Conservation (phyloP, 2,888 invertebrate species). For the Oligia strigilis region DNA sequence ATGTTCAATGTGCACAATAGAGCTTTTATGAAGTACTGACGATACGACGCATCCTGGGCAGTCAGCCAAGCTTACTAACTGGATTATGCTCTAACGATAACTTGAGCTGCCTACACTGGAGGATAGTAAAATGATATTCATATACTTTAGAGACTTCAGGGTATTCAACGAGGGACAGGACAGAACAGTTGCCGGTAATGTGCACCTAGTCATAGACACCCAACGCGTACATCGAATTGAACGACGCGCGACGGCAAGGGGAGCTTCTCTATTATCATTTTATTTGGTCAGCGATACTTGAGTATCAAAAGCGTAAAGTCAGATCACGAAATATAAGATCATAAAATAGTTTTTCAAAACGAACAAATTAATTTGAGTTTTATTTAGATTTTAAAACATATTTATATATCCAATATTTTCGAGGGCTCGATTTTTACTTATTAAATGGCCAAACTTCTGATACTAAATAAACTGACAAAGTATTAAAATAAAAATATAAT, state of each 20-base stretch:
- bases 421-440: too few relatives aligned
- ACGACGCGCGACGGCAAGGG: not conserved
- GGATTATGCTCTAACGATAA: not conserved
- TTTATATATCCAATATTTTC: too few relatives aligned
- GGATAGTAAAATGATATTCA: not conserved
- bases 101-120: not conserved
- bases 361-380: not conserved
- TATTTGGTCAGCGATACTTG: not conserved
- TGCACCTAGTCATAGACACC: not conserved
- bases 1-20: not conserved
- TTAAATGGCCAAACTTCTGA: too few relatives aligned
- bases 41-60: not conserved
- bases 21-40: not conserved
- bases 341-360: not conserved
- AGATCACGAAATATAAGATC: not conserved
- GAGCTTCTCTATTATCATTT: not conserved
- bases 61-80: constrained; percentile 6
- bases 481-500: too few relatives aligned
- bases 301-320: not conserved
- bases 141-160: not conserved
- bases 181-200: not conserved
- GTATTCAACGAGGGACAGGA: not conserved
- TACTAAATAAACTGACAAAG: too few relatives aligned
- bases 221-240: not conserved
- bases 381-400: not conserved